A percentile compares a stretch with the other conserved stretches of the same genome.
phyloP scores from a whole-genome alignment of 2,113 vertebrate genomes.

The Apistogramma diplotaenia region DNA sequence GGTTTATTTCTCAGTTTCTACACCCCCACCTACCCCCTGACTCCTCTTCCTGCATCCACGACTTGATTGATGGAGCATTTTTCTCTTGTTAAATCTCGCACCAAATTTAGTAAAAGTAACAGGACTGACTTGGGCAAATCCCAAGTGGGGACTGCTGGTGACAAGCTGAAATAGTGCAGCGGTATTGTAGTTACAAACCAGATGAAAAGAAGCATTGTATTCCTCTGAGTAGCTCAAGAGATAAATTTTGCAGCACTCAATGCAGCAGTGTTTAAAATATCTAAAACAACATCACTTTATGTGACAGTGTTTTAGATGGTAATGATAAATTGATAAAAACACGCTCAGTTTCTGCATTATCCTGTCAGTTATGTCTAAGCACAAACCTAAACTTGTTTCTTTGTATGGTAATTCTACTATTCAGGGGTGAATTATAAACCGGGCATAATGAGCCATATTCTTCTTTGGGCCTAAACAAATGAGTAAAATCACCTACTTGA shows the following conservation, averaged over 20 bases:
- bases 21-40: background rate
- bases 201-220: constrained; percentile 47
- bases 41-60: constrained; percentile 33
- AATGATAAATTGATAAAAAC: constrained; percentile 1
- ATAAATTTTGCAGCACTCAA: constrained; percentile 19
- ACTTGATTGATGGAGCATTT: constrained; percentile 68
- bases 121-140: constrained; percentile 55
- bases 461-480: background rate
- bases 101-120: constrained; percentile 67
- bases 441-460: background rate
- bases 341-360: background rate
- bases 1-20: constrained; percentile 65
- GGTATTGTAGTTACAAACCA: constrained; percentile 35
- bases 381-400: background rate
- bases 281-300: background rate
- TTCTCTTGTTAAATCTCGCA: constrained; percentile 58
- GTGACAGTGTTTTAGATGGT: background rate
- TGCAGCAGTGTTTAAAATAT: constrained; percentile 18
- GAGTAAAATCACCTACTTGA: background rate
- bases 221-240: constrained; percentile 20
- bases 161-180: constrained; percentile 54
- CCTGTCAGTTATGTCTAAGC: background rate
- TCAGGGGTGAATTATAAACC: background rate
- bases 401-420: background rate
- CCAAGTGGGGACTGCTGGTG: constrained; percentile 47